Base-by-base conservation (phyloP, 2,888 invertebrate species). In the Lysandra coridon region DNA sequence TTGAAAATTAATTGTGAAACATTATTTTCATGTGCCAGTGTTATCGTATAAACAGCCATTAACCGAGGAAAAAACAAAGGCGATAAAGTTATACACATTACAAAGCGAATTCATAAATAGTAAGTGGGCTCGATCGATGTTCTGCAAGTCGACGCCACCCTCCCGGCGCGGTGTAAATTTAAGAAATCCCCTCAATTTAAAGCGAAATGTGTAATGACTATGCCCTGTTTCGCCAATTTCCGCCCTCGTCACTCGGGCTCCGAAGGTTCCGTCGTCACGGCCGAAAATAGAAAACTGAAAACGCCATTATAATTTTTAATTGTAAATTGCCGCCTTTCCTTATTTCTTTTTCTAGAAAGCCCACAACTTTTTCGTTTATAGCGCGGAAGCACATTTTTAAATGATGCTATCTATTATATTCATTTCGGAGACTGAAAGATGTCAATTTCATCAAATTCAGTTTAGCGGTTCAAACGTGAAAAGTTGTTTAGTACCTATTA, bases 171-270 rank as follows among this genome's bases (percentile, higher is more conserved):
- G 84, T 89, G 92, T 92, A 92, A 94, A 92, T 93, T 92, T 90
- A 92, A 94, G 93, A 92, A 94, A 92, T 91, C 91, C 92, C 94
- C 92, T 89, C 92, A 92, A 93, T 93, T 94, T 93, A 92, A 93
- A 93, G 88, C 88, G 92, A 90, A 92, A 93, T 90, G 90, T 91
- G 90, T 93, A 92, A 93, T 92, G 89, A 92, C 90, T 87, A 87
- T 85, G 86, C 89, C 89, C 88, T 86, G 92, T 90, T 90, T 88
- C 91, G 91, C 92, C 93, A 92, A 94, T 93, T 93, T 92, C 92
- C 93, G 90, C 91, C 91, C 90, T 87, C 89, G 86, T 86, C 86
- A 84, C 89, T 49, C 10, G 10, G 10, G 10, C 49, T 0, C 10
- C 0, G 57, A 17, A 57, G 57, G 57, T 57, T 17, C 57, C 57